Percentiles rank a stretch among this genome's conserved stretches.
phyloP scores from a whole-genome alignment of 2,888 invertebrate genomes.

The Acleris holmiana region DNA sequence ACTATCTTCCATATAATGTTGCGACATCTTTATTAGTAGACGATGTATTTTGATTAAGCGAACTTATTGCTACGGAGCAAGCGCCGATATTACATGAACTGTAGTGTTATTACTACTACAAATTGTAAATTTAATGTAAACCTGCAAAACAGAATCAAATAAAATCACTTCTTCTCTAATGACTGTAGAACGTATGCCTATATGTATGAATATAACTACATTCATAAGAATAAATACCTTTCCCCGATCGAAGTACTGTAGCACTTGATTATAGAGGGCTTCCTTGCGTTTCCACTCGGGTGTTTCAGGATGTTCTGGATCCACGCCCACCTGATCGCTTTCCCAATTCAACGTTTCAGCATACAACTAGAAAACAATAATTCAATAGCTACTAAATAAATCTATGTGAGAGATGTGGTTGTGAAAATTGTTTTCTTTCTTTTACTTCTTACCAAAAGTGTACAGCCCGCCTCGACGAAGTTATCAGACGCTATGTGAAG shows the following conservation, averaged over 20 bases:
- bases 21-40: too few species aligned
- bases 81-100: too few species aligned
- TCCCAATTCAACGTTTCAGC: slow-evolving; percentile 96
- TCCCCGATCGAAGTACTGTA: slow-evolving; percentile 96
- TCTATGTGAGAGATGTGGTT: background rate
- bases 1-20: too few species aligned
- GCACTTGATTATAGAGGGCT: slow-evolving; percentile 93
- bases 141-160: background rate
- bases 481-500: slow-evolving; percentile 96
- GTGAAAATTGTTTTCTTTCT: background rate
- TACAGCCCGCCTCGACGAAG: slow-evolving; percentile 97
- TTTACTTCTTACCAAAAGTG: slow-evolving; percentile 86
- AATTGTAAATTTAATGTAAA: too few species aligned
- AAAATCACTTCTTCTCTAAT: background rate
- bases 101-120: too few species aligned
- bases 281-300: slow-evolving; percentile 96
- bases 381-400: background rate
- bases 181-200: background rate
- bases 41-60: too few species aligned
- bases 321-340: slow-evolving; percentile 86
- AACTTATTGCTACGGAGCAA: too few species aligned
- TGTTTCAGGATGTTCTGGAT: slow-evolving; percentile 89
- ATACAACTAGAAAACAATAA: slow-evolving; percentile 84
- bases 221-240: slow-evolving; percentile 83
- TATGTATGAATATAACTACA: background rate